Conservation (phyloP, 2,113 vertebrate species). For the Rhegmatorhina hoffmannsi region DNA sequence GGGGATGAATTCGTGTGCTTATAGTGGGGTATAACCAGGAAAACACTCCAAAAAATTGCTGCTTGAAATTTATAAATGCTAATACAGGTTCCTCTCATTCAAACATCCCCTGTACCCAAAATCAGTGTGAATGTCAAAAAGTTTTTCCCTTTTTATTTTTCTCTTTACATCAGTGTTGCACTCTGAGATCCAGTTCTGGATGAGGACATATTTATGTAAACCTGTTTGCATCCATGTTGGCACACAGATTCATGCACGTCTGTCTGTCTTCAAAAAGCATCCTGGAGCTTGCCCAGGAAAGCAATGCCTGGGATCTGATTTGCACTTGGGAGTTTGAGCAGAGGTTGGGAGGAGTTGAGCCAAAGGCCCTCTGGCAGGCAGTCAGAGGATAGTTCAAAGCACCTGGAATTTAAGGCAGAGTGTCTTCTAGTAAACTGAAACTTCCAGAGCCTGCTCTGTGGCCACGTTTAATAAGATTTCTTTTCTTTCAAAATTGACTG, state of each 20-base stretch:
- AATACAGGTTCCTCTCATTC: neutral
- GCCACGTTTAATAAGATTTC: neutral
- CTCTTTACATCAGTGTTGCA: neutral
- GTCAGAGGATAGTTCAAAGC: neutral
- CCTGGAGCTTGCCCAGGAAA: neutral
- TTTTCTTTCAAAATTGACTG: neutral
- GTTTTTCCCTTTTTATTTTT: neutral
- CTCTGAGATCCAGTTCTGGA: neutral
- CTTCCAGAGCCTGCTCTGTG: neutral
- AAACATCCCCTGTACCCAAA: neutral
- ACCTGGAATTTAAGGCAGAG: neutral
- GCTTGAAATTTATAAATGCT: neutral
- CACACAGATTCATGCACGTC: neutral
- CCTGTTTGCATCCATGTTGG: fast-evolving
- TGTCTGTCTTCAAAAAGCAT: neutral
- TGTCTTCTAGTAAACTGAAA: neutral
- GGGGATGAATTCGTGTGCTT: neutral
- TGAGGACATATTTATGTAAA: neutral
- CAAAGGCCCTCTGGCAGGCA: neutral
- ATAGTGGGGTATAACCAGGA: neutral
- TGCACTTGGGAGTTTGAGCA: neutral
- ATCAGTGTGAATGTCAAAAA: neutral
- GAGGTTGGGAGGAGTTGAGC: neutral
- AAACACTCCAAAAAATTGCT: neutral
- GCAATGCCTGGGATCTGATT: neutral